Evolutionary conservation across 2,888 invertebrate species (phyloP).

Genomic region (Tenodera sinensis): DNA sequence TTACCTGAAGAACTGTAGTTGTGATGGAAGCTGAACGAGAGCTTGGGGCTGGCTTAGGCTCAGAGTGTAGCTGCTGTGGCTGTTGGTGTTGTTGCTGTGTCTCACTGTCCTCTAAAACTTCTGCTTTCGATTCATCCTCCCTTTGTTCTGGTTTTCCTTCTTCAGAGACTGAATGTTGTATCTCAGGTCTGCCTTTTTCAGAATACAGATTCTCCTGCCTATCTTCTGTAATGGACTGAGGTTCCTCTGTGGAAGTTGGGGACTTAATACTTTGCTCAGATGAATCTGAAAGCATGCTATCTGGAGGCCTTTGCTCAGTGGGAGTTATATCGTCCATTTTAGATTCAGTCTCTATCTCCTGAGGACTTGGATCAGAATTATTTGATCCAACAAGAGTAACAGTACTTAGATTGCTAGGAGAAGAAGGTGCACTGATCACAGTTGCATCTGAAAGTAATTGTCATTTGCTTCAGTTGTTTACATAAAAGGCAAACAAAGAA

Average conservation of each 20-base stretch:
- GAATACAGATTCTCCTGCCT: background rate
- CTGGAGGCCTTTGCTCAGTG: background rate
- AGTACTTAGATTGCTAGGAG: constrained; percentile 71
- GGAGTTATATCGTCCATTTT: background rate
- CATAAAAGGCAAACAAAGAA: background rate
- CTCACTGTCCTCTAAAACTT: background rate
- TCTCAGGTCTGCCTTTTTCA: background rate
- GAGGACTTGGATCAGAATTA: constrained; percentile 45
- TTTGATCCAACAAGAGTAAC: constrained; percentile 65
- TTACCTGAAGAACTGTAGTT: constrained; percentile 42
- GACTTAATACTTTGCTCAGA: background rate
- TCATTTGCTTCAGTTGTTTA: background rate
- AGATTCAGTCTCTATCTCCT: constrained; percentile 33
- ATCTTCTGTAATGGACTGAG: background rate
- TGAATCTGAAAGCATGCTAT: background rate
- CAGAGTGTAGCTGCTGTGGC: background rate
- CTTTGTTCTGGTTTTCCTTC: background rate
- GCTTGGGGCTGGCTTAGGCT: background rate
- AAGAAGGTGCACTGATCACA: constrained; percentile 57
- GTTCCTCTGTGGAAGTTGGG: background rate
- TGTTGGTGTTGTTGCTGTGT: background rate
- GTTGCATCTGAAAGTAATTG: constrained; percentile 14
- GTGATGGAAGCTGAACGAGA: constrained; percentile 44
- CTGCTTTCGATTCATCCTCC: background rate
- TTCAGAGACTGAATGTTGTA: background rate